Evolutionary conservation across 35 echinoderm and acorn worm species (phyloP).

Genomic region (Apostichopus japonicus): DNA sequence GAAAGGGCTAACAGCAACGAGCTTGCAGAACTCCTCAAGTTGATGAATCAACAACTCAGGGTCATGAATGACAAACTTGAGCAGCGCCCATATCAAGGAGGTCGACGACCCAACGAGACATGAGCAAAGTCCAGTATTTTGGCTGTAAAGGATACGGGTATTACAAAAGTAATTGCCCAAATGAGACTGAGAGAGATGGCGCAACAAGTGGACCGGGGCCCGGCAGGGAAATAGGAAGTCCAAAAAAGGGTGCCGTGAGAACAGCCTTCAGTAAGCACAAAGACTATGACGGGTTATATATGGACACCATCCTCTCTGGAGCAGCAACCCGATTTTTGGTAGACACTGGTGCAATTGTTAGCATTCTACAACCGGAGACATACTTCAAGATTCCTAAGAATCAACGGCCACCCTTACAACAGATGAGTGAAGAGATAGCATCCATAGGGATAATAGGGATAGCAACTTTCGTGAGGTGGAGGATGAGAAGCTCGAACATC

Average conservation of each 20-base stretch:
- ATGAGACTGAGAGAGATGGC: not conserved
- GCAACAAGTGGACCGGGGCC: not conserved
- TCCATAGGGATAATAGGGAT: not conserved
- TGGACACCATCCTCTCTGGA: not conserved
- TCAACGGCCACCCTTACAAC: not conserved
- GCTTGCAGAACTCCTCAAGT: not conserved
- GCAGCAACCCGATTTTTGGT: no score
- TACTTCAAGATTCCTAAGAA: slow-evolving; percentile 2
- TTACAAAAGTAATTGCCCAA: not conserved
- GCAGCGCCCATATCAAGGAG: not conserved
- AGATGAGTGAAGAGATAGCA: not conserved
- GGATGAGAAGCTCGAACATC: slow-evolving; percentile 26
- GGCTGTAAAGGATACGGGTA: not conserved
- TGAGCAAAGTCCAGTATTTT: slow-evolving; percentile 11
- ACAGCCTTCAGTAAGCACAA: not conserved
- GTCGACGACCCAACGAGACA: not conserved
- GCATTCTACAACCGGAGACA: not conserved
- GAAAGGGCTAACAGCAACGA: not conserved
- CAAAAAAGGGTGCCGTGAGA: not conserved
- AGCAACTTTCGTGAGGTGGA: not conserved
- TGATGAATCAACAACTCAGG: not conserved
- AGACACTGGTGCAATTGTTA: not conserved
- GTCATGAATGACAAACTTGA: not conserved
- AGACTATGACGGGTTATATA: not conserved
- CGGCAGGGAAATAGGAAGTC: not conserved